Conservation (phyloP, 2,888 invertebrate genomes). For the Drosophila eohydei region DNA sequence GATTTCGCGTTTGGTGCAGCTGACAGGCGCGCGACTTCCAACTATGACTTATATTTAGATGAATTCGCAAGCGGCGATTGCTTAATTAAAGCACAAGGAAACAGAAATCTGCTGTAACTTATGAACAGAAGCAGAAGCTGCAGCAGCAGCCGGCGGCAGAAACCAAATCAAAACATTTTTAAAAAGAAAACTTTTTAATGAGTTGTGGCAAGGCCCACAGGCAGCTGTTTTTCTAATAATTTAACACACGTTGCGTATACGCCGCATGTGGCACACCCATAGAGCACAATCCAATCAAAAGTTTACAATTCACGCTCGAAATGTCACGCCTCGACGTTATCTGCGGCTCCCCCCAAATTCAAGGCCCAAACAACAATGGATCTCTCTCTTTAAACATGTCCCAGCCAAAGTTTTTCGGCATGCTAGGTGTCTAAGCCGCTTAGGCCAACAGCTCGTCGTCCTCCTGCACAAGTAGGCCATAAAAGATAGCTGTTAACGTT, state of each 20-base stretch:
- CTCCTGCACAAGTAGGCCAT: conserved; percentile 42
- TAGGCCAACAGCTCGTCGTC: conserved; percentile 47
- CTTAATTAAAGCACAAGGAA: conserved; percentile 56
- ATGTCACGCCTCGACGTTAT: conserved; percentile 58
- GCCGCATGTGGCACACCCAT: conserved; percentile 49
- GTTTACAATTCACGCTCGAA: conserved; percentile 78
- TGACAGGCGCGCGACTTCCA: conserved; percentile 54
- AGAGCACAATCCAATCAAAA: conserved; percentile 77
- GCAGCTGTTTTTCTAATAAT: conserved; percentile 59
- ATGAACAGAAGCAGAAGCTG: conserved; percentile 21
- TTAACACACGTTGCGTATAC: conserved; percentile 69
- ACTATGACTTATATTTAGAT: conserved; percentile 52
- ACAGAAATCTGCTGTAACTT: conserved; percentile 10
- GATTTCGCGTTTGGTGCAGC: conserved; percentile 59
- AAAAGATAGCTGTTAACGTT: conserved; percentile 58
- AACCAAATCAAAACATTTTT: conserved; percentile 66
- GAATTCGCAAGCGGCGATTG: conserved; percentile 41
- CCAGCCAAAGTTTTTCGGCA: conserved; percentile 25
- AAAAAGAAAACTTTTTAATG: conserved; percentile 71
- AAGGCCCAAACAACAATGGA: conserved; percentile 17
- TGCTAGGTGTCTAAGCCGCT: conserved; percentile 62
- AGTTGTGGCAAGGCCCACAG: conserved; percentile 53
- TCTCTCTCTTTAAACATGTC: conserved; percentile 28
- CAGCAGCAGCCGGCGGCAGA: conserved; percentile 31
- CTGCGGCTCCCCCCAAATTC: conserved; percentile 6